Base-by-base conservation (phyloP, 1,140 invertebrate species). In the Hylaeus volcanicus region DNA sequence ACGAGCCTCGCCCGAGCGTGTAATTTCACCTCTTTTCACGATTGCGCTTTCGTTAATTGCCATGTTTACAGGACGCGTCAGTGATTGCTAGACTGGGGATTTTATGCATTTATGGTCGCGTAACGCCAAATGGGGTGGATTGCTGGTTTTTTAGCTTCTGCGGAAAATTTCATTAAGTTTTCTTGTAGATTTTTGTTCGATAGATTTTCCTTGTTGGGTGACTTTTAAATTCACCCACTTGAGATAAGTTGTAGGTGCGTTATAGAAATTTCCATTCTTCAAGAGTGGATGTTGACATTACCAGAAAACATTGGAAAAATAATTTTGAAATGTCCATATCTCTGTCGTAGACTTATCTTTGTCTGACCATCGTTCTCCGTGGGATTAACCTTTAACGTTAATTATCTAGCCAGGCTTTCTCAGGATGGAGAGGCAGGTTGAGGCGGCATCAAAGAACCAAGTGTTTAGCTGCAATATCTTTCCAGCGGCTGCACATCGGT, bases 351-450 rank as follows among this genome's bases (percentile, higher is more conserved):
- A 58, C 58, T 39, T n/a, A 55, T 72, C 77, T 74, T 79, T 79
- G 72, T 79, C 77, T 71, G 69, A 73, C 60, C 79, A 79, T 85
- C 74, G 79, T 86, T 85, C 85, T 83, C 64, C 74, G 69, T 74
- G 73, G 84, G 85, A 88, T 89, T 88, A 92, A 91, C 90, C 89
- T 92, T 90, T 92, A 89, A 90, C 86, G 88, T 91, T 91, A 91
- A 91, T 92, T 91, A 91, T 91, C 88, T 87, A 70, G 56, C 81
- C 61, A 60, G 48, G 79, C 26, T 79, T 82, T 48, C 64, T 39
- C n/a, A 39, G 76, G 81, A 63, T 55, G 72, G 45, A 12, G 26
- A 8, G 5, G 5, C 12, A 64, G 81, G 77, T 51, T 63, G 77
- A 86, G 81, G 78, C 83, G 79, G 86, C 87, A 90, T 92, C 90